Conservation (phyloP, 1,140 invertebrate genomes). For the Diachasmimorpha longicaudata region DNA sequence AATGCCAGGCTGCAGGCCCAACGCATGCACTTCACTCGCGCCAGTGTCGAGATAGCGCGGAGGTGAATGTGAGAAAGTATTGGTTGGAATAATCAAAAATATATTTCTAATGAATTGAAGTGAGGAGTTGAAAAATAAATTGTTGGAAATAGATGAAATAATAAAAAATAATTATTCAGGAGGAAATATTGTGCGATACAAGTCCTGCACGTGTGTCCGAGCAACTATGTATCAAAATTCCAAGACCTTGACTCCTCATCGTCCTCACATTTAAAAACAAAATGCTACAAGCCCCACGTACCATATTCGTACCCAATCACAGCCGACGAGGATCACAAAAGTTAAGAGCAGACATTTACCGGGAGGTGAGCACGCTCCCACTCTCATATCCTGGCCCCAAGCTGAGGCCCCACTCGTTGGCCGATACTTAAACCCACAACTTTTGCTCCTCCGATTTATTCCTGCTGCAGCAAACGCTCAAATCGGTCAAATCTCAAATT, state of each 20-base stretch:
- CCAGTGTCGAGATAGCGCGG: no score
- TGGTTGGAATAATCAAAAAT: no score
- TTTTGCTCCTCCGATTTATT: constrained; percentile 53
- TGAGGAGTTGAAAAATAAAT: no score
- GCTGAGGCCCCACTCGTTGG: constrained; percentile 53
- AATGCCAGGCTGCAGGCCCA: no score
- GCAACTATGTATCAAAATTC: neutral
- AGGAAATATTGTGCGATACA: no score
- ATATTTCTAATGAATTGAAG: no score
- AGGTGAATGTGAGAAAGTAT: no score
- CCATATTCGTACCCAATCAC: constrained; percentile 33
- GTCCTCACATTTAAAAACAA: neutral
- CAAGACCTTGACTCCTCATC: constrained; percentile 10
- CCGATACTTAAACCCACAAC: constrained; percentile 57
- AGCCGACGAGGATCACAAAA: neutral
- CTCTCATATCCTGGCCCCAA: constrained; percentile 4
- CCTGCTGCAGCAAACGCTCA: constrained; percentile 56
- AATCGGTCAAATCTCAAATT: constrained; percentile 22
- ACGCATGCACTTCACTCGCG: no score
- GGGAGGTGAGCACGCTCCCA: neutral
- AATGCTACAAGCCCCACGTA: neutral
- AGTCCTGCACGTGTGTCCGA: no score
- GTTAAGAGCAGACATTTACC: constrained; percentile 17
- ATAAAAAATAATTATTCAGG: no score
- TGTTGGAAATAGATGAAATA: no score